phyloP scores from a whole-genome alignment of 1,140 invertebrate genomes.

The Drosophila bocqueti region DNA sequence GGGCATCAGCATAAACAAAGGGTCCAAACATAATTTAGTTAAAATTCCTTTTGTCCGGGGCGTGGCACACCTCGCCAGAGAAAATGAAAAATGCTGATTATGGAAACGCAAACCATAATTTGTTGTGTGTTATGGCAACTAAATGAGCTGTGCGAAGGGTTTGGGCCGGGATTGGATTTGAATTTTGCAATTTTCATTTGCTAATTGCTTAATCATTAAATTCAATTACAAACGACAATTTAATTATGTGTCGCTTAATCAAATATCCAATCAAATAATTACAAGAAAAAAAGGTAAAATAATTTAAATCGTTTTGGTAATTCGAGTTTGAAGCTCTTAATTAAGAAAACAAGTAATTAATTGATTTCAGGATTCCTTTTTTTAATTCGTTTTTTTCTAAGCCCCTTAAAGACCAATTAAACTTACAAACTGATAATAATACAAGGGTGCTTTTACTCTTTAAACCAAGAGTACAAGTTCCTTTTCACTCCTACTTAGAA shows the following conservation, averaged over 20 bases:
- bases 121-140: constrained; percentile 23
- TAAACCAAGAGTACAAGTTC: background rate
- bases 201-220: constrained; percentile 53
- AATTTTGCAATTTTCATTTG: constrained; percentile 46
- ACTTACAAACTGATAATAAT: background rate
- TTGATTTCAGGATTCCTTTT: constrained; percentile 4
- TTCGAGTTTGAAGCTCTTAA: constrained; percentile 20
- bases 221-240: constrained; percentile 43
- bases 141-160: constrained; percentile 23
- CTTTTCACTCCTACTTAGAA: background rate
- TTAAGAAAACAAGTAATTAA: constrained; percentile 22
- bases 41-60: constrained; percentile 46
- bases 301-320: constrained; percentile 31
- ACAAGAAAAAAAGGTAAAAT: constrained; percentile 12
- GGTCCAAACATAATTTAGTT: constrained; percentile 67
- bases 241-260: constrained; percentile 50
- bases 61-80: constrained; percentile 43
- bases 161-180: constrained; percentile 23
- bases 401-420: too few species aligned
- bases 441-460: background rate
- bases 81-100: constrained; percentile 53
- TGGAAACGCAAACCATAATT: constrained; percentile 53
- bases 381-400: background rate
- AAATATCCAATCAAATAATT: constrained; percentile 43
- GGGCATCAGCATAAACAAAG: constrained; percentile 65